Base-by-base conservation (phyloP, 2,888 invertebrate genomes). In the Therioaphis trifolii region DNA sequence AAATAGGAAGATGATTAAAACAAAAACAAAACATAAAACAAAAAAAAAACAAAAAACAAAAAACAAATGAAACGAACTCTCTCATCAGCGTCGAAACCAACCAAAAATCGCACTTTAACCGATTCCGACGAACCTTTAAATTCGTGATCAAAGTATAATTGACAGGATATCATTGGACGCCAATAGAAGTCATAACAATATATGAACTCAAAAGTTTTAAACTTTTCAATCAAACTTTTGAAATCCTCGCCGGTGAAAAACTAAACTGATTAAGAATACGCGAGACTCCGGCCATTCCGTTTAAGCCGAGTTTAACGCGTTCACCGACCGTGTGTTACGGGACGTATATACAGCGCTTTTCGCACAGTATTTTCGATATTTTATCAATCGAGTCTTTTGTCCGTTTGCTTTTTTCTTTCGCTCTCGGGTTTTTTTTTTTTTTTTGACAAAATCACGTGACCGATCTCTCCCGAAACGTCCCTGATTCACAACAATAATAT, bases 31-130 rank as follows among this genome's bases (percentile, higher is more conserved):
- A n/a, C n/a, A n/a, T n/a, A n/a, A n/a, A n/a, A n/a, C n/a, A n/a
- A n/a, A n/a, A n/a, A 72, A 52, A 72, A 46, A 69, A 43, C 11
- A 43, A 68, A 71, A 49, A 29, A 40, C n/a, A n/a, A 27, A n/a
- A 18, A n/a, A 18, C 5, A 72, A 52, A 72, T 27, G 43, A 43
- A 9, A 69, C 29, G 29, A 35, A 43, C 21, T 21, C 29, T 18
- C 18, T 15, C 1, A 3, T 3, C 35, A 35, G 7, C 18, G 29
- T 15, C 18, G 18, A 7, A 29, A 43, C 43, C n/a, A 58, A 24
- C 21, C 3, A 21, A 63, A 43, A 75, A 63, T 46, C 14, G 9
- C 15, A n/a, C 61, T 24, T n/a, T 24, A 40, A 61, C 5, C 1
- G 29, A 1, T 46, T 63, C 21, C n/a, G n/a, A 15, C 18, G 18